These are phyloP conservation scores for Brachypodius melanocephalos DNA, from an alignment of 2,113 vertebrate genomes.

Conservation along the genomic window DNA sequence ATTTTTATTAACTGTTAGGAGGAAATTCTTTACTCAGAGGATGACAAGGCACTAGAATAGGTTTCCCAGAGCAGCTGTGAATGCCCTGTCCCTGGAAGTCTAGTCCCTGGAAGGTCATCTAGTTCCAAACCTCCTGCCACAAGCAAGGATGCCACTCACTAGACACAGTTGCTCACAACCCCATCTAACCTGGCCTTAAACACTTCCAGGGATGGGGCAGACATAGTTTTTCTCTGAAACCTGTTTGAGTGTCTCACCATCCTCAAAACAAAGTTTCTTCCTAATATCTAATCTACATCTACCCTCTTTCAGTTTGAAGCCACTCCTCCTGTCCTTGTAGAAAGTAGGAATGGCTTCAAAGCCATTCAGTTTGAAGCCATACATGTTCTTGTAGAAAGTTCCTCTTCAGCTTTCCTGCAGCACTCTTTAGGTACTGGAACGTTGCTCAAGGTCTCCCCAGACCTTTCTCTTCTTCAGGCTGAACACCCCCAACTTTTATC, in stretches of 20 bases:
- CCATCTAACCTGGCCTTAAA: background rate
- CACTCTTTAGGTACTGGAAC: background rate
- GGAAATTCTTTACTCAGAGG: background rate
- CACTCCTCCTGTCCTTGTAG: background rate
- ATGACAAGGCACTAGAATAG: background rate
- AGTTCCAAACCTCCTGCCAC: background rate
- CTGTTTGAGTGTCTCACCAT: background rate
- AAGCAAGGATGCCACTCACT: background rate
- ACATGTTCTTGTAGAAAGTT: background rate
- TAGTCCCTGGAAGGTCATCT: background rate
- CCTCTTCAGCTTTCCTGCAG: background rate
- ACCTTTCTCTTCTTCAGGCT: background rate
- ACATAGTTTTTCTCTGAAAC: background rate
- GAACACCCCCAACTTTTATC: background rate
- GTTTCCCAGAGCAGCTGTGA: background rate
- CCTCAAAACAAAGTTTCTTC: background rate
- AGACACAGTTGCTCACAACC: rapidly evolving
- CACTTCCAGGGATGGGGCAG: background rate
- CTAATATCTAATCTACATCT: background rate
- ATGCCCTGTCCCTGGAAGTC: background rate
- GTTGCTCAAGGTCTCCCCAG: background rate
- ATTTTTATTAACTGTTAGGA: background rate
- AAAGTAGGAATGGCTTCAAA: no score
- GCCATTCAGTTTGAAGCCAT: background rate
- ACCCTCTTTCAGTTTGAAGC: background rate